Evolutionary conservation across 2,888 invertebrate genomes (phyloP), one percentile per base, ranked within the genome.

Genomic region (Vanessa cardui): DNA sequence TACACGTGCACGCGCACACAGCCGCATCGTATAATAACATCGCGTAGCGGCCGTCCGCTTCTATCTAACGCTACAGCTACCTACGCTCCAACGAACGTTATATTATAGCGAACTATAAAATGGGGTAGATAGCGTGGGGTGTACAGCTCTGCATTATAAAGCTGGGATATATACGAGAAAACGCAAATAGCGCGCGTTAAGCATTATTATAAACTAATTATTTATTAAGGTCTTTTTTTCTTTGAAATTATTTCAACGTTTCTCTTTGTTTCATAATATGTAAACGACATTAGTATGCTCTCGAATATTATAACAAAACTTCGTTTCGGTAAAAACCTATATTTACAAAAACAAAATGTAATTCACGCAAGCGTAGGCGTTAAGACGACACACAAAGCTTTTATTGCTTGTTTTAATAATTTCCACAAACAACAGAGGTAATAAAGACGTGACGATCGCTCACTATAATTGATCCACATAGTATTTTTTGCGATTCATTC

Each of bases 51-150:
- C 85, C 85, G 82, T 78, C 80, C 80, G 85, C 83, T 80, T 84
- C 83, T 89, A 88, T 86, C 88, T 85, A 86, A 86, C 86, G 83
- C 86, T 86, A 86, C 84, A 88, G 88, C 87, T 88, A 90, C 89
- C 80, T 80, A 82, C 80, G 81, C 79, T 77, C 76, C 79, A 77
- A 74, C 76, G 74, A 77, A 77, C 82, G 80, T 82, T 84, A 80
- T 85, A 85, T 83, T 85, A 82, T 82, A 85, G 78, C 80, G 75
- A 82, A 82, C 84, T 86, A 84, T 85, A 84, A 83, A 83, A 78
- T 83, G 80, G 86, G 87, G 88, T 86, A 86, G 84, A 87, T 84
- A 84, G 82, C 83, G 82, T 82, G 83, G 86, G 87, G 85, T 83
- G 83, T 81, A 77, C 58, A 68, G 73, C 74, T 79, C 81, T 78